A percentile compares a stretch with the other conserved stretches of the same genome.
phyloP scores from a whole-genome alignment of 2,113 vertebrate genomes.

The Sylvia atricapilla region DNA sequence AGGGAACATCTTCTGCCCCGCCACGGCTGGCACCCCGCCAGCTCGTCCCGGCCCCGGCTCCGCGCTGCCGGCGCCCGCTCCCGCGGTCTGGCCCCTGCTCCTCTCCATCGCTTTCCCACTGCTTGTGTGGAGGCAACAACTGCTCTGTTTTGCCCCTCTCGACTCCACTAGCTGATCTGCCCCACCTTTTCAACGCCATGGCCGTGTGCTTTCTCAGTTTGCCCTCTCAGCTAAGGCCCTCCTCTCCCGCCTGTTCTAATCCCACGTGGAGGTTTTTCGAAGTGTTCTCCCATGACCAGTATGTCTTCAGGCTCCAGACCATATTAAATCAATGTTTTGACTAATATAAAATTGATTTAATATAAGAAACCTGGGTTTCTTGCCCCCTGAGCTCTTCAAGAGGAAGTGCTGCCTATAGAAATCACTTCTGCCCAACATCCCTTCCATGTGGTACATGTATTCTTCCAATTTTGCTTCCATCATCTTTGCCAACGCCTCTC shows the following conservation, averaged over 20 bases:
- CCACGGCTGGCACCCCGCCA: not conserved
- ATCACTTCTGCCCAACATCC: not conserved
- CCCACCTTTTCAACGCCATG: not conserved
- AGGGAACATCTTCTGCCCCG: not conserved
- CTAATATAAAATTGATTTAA: too few species aligned
- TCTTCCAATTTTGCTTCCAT: not conserved
- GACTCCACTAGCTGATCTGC: not conserved
- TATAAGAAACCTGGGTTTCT: too few species aligned
- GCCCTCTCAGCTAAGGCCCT: not conserved
- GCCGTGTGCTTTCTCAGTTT: not conserved
- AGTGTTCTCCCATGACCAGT: not conserved
- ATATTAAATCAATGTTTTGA: not conserved
- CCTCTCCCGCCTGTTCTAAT: not conserved
- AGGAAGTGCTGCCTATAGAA: not conserved
- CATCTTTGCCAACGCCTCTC: not conserved
- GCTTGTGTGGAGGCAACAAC: not conserved
- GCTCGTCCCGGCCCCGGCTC: not conserved
- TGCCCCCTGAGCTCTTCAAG: not conserved
- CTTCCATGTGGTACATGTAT: accelerated
- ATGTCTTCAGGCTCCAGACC: not conserved
- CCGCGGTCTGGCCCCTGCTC: not conserved
- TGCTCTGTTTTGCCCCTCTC: not conserved
- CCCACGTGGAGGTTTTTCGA: not conserved
- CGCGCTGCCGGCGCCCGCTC: not conserved
- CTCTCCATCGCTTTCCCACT: not conserved